These are phyloP conservation scores for Clarias magur DNA, from an alignment of 2,113 vertebrate genomes.

Conservation along the genomic window DNA sequence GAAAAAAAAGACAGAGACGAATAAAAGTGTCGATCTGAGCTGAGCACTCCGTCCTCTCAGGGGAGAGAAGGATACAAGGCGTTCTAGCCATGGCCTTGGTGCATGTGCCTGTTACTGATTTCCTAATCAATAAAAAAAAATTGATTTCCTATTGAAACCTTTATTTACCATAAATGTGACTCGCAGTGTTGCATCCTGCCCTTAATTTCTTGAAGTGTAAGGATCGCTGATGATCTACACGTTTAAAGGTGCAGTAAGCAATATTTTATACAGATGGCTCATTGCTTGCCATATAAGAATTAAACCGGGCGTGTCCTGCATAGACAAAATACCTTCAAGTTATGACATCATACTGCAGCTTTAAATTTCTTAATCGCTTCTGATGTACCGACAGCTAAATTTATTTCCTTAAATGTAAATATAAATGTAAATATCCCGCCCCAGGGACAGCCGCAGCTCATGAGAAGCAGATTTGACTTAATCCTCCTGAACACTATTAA, in stretches of 20 bases:
- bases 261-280: not conserved
- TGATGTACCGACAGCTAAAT: not conserved
- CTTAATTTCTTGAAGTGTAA: not conserved
- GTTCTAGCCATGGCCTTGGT: not conserved
- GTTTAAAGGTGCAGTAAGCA: conserved; percentile 9
- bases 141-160: not conserved
- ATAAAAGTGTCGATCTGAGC: conserved; percentile 21
- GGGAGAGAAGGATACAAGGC: not conserved
- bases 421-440: no score
- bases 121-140: not conserved
- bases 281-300: not conserved
- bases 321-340: not conserved
- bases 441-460: no score
- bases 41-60: not conserved
- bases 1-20: conserved; percentile 32
- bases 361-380: not conserved
- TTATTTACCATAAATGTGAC: not conserved
- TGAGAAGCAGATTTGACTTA: no score
- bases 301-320: not conserved
- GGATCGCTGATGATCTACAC: not conserved
- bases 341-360: not conserved
- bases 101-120: not conserved
- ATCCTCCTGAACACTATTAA: no score
- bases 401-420: not conserved
- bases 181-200: no score